Percentiles rank a stretch among this genome's conserved stretches.
These are phyloP conservation scores for Drosophila lacertosa DNA, from an alignment of 1,140 invertebrate genomes.

Conservation along the genomic window DNA sequence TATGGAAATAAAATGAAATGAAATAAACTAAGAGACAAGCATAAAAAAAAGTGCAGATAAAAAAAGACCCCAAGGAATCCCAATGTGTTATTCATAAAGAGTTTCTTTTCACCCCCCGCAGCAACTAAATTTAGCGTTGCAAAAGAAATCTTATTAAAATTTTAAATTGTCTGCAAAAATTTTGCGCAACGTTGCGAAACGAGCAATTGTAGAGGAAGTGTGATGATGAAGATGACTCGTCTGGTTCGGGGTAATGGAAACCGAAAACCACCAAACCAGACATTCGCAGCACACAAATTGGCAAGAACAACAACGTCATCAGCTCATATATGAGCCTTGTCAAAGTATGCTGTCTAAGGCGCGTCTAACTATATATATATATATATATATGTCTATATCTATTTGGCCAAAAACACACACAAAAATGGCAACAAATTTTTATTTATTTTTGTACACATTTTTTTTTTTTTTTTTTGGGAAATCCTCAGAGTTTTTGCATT, in stretches of 20 bases:
- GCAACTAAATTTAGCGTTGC: constrained; percentile 65
- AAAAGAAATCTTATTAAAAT: constrained; percentile 70
- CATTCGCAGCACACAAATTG: constrained; percentile 42
- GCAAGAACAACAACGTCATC: neutral
- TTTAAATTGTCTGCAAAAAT: constrained; percentile 80
- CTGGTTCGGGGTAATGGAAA: constrained; percentile 56
- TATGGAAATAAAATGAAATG: constrained; percentile 16
- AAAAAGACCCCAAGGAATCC: constrained; percentile 8
- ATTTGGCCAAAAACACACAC: constrained; percentile 41
- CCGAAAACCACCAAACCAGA: constrained; percentile 66
- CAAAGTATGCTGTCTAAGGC: constrained; percentile 64
- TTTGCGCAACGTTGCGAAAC: constrained; percentile 65
- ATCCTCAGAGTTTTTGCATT: constrained; percentile 57
- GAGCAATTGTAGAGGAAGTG: constrained; percentile 2
- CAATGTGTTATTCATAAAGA: constrained; percentile 50
- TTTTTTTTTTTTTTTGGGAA: constrained; percentile 49
- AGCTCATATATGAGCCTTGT: constrained; percentile 48
- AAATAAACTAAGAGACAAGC: constrained; percentile 13
- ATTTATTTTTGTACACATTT: constrained; percentile 6
- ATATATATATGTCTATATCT: constrained; percentile 1
- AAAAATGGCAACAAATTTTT: constrained; percentile 68
- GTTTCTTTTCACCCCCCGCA: constrained; percentile 7
- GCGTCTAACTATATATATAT: constrained; percentile 51
- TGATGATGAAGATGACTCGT: constrained; percentile 33
- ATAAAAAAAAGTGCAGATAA: neutral